Evolutionary conservation across 2,113 vertebrate species (phyloP), one percentile per base, ranked within the genome.

Genomic region (Pteropus alecto): DNA sequence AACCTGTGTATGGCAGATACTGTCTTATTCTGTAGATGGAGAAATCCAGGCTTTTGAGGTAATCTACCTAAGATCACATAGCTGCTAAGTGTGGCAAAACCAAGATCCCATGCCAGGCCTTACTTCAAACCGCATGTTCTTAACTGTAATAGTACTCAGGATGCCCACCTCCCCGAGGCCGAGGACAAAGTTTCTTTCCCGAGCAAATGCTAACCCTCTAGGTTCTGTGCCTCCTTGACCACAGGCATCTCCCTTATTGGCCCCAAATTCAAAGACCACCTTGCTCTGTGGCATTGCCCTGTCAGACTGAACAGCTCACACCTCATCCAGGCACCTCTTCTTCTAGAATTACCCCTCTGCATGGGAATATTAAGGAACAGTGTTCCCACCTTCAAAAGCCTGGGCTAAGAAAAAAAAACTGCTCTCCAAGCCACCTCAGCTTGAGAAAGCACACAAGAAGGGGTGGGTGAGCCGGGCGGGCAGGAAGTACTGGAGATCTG

Each of bases 401-500:
- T 22, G 16, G n/a, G 54, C 60, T 87, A 28, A 41, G 70, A 67
- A 82, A 96, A 96, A 67, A 82, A 96, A 96, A 24, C 30, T 61
- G 60, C 26, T 86, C 15, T 58, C 79, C 28, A 60, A 67, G 70
- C 7, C 65, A 51, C 9, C n/a, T 58, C 7, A 7, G 46, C 71
- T 28, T 28, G n/a, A 87, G 26, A 41, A 93, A 41, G 33, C 35
- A 30, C 0, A 0, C 33, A 14, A 84, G 28, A 67, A 90, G 26
- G 22, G 7, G 4, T 6, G 16, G 19, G 38, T 35, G 54, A 78
- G 58, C n/a, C 5, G 3, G 26, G 21, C n/a, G 76, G 38, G 19
- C 7, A 15, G 18, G 24, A 61, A 21, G 14, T 28, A 18, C 48
- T 38, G 1, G 24, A 43, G 46, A 89, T 28, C 19, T 0, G 1